Percentiles rank a stretch among this genome's conserved stretches.
Evolutionary conservation across 2,888 invertebrate genomes (phyloP).

Genomic region (Phaonia tiefii): DNA sequence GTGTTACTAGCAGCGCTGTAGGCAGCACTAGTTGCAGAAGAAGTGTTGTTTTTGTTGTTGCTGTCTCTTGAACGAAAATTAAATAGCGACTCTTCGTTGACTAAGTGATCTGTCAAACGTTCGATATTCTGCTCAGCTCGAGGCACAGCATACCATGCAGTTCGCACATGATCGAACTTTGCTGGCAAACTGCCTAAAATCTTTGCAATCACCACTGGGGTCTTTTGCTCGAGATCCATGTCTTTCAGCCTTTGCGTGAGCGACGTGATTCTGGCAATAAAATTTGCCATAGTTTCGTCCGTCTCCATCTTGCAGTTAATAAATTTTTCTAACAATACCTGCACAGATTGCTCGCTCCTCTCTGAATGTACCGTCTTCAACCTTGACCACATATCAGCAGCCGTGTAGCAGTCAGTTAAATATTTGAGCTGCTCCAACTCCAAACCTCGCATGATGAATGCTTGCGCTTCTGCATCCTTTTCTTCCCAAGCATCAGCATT

Average conservation of each 20-base stretch:
- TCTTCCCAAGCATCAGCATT: constrained; percentile 51
- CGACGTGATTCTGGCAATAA: constrained; percentile 14
- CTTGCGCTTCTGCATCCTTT: constrained; percentile 60
- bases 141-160: constrained; percentile 31
- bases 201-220: constrained; percentile 59
- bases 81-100: constrained; percentile 31
- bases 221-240: constrained; percentile 60
- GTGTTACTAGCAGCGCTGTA: neutral
- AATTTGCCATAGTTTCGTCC: constrained; percentile 51
- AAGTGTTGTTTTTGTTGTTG: neutral
- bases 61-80: too few species aligned
- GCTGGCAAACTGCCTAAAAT: constrained; percentile 62
- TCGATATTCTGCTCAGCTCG: constrained; percentile 30
- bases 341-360: too few species aligned
- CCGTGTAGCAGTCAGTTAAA: constrained; percentile 54
- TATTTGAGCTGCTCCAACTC: constrained; percentile 63
- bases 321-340: constrained; percentile 48
- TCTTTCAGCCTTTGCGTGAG: constrained; percentile 62
- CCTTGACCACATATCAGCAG: constrained; percentile 24
- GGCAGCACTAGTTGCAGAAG: too few species aligned
- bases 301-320: constrained; percentile 61
- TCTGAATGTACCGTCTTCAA: too few species aligned
- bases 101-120: constrained; percentile 59
- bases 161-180: constrained; percentile 64
- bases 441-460: constrained; percentile 57